Conservation (phyloP, 1,140 invertebrate species). For the Platorchestia sp. region DNA sequence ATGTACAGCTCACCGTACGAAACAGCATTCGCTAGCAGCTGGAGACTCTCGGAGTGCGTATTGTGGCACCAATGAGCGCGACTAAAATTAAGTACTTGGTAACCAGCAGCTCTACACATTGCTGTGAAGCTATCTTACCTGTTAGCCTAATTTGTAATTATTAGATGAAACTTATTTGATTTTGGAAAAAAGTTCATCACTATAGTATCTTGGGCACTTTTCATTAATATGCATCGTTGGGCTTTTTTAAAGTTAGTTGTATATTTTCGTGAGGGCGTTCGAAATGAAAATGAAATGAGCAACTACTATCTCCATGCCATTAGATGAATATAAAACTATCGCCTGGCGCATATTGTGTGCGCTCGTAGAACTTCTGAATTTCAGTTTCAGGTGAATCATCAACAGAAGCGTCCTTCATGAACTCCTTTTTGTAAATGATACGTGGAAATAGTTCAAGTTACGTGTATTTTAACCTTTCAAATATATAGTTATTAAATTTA, state of each 20-base stretch:
- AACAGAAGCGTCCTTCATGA: too few species aligned
- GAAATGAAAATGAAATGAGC: not conserved
- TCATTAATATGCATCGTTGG: too few species aligned
- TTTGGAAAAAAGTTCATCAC: not conserved
- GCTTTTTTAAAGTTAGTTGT: not conserved
- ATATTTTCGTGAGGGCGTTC: not conserved
- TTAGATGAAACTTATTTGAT: not conserved
- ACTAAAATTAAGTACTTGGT: too few species aligned
- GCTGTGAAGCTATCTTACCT: too few species aligned
- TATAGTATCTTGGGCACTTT: not conserved
- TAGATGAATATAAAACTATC: not conserved
- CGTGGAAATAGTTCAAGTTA: not conserved
- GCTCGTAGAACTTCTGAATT: not conserved
- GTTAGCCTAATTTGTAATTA: not conserved
- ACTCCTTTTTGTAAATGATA: too few species aligned
- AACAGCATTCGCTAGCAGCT: too few species aligned
- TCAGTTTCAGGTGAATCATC: not conserved
- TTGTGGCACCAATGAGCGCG: too few species aligned
- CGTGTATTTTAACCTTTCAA: not conserved
- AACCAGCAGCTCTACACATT: too few species aligned
- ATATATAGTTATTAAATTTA: not conserved
- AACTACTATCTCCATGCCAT: not conserved
- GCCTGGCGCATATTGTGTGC: not conserved
- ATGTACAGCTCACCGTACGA: too few species aligned
- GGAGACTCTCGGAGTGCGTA: too few species aligned